Evolutionary conservation across 2,888 invertebrate genomes (phyloP), one percentile per base, ranked within the genome.

Genomic region (Osmoderma eremita): DNA sequence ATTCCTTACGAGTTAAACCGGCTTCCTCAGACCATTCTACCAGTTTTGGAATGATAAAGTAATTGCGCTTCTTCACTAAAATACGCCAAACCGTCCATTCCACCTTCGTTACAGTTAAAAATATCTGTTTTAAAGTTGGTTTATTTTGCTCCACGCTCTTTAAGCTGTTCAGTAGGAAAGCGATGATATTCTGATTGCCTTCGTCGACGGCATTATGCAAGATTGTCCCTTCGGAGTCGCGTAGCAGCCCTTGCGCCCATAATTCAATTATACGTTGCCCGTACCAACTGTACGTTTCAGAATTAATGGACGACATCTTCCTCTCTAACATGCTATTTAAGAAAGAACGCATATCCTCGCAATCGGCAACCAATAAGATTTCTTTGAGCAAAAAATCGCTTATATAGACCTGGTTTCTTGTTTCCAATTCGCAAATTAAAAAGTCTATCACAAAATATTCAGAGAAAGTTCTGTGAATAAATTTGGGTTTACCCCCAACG

Each of bases 361-460:
- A 8, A 8, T 24, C 8, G 8, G 15, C 13, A 8, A 10, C 15
- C n/a, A 24, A 30, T 30, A 51, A 15, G 15, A 51, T 51, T 51
- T 15, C 15, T 24, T 51, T 13, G 6, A 51, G 3, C 1, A 51
- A 51, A 30, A 24, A 24, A 13, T 30, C 24, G 6, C 30, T 15
- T 8, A 24, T 4, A 24, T 8, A n/a, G n/a, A 24, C 5, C 3
- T 15, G 15, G 13, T 22, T 8, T 1, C 3, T 6, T 13, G 22
- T 50, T 8, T 8, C 24, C 30, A 50, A 5, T 10, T 20, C 10
- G n/a, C 24, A 13, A 3, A 24, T 5, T 13, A 50, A 24, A 24
- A 50, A 50, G 12, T 50, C 24, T 12, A 13, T 24, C 3, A 22
- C 50, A 1, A n/a, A 50, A 24, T 50, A 50, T 20, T 50, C 50